A percentile compares a stretch with the other conserved stretches of the same genome.
phyloP scores from a whole-genome alignment of 2,888 invertebrate genomes.

The Macroteleia sp. region DNA sequence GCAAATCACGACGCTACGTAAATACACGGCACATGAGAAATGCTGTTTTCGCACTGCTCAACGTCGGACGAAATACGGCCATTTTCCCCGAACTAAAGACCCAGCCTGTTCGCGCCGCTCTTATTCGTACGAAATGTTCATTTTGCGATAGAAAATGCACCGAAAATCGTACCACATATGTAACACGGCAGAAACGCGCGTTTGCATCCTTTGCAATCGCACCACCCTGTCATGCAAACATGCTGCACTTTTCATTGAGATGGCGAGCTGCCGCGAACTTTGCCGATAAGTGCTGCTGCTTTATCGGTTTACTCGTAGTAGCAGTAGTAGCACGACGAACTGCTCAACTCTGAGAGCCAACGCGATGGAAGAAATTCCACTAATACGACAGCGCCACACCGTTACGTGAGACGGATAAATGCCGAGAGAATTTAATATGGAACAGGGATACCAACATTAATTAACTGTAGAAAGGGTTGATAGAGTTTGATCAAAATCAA shows the following conservation, averaged over 20 bases:
- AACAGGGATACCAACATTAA: conserved; percentile 15
- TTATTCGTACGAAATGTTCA: not conserved
- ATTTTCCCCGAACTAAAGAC: conserved; percentile 21
- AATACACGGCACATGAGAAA: not conserved
- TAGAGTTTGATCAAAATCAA: no score
- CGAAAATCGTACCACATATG: not conserved
- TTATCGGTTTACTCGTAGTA: conserved; percentile 16
- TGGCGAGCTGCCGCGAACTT: conserved; percentile 43
- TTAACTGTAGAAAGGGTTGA: no score
- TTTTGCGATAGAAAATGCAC: not conserved
- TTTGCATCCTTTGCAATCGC: conserved; percentile 21
- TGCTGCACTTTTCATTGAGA: conserved; percentile 40
- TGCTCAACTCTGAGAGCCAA: not conserved
- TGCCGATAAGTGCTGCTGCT: conserved; percentile 45
- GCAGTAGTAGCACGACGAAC: no score
- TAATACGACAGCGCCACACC: conserved; percentile 22
- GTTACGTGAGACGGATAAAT: conserved; percentile 22
- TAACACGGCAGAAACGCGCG: conserved; percentile 5
- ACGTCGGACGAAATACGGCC: conserved; percentile 34
- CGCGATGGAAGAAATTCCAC: not conserved
- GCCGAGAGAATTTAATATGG: not conserved
- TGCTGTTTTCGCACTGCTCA: conserved; percentile 19
- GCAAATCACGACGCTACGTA: conserved; percentile 13
- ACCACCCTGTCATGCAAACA: conserved; percentile 48
- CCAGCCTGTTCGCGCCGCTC: not conserved